phyloP scores from a whole-genome alignment of 2,113 vertebrate species.

The Tinamus guttatus region DNA sequence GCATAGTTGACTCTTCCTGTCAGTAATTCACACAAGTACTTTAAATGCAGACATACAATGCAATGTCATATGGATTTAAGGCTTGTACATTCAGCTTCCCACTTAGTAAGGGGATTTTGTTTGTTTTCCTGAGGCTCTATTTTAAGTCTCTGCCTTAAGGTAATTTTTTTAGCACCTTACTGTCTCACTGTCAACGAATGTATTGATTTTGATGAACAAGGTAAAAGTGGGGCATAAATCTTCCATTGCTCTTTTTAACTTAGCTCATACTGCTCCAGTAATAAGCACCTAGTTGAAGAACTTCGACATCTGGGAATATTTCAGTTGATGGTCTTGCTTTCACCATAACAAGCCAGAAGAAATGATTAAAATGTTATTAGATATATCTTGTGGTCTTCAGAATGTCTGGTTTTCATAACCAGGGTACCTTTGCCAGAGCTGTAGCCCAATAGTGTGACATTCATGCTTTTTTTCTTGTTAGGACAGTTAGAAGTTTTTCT shows the following conservation, averaged over 20 bases:
- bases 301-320: slow-evolving; percentile 46
- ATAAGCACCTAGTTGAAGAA: slow-evolving; percentile 18
- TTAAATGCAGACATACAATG: background rate
- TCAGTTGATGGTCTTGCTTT: slow-evolving; percentile 10
- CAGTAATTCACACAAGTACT: background rate
- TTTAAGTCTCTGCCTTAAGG: background rate
- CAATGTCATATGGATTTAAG: background rate
- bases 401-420: background rate
- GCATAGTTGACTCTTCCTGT: background rate
- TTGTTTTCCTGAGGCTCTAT: background rate
- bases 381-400: background rate
- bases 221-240: slow-evolving; percentile 36
- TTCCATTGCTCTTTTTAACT: slow-evolving; percentile 12
- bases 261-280: slow-evolving; percentile 30
- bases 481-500: background rate
- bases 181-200: background rate
- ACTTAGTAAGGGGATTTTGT: background rate
- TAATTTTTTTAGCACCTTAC: background rate
- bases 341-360: background rate
- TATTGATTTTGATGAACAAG: slow-evolving; percentile 30
- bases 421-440: background rate
- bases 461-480: background rate
- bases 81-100: background rate
- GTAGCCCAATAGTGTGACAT: background rate
- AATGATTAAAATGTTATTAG: background rate